Conservation (phyloP, 2,113 vertebrate genomes). For the Hiodon tergisus region DNA sequence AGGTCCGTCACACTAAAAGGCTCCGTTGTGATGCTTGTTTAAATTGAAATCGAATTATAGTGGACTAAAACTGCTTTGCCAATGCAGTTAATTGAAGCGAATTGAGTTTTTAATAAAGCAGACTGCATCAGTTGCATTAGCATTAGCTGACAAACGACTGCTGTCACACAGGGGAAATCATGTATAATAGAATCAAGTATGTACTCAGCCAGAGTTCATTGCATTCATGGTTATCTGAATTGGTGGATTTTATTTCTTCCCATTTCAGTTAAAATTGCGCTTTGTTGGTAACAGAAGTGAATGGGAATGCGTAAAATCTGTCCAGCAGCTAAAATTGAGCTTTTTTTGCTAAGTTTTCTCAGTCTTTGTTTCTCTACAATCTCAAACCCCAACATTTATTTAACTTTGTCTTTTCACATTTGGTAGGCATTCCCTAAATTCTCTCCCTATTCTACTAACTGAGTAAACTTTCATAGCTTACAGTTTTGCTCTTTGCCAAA, state of each 20-base stretch:
- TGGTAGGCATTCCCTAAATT: too few relatives aligned
- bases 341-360: too few relatives aligned
- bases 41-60: slow-evolving; percentile 68
- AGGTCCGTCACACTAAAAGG: neutral
- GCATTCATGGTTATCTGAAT: slow-evolving; percentile 55
- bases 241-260: slow-evolving; percentile 43
- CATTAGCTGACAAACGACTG: slow-evolving; percentile 67
- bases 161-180: slow-evolving; percentile 65
- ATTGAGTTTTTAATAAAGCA: slow-evolving; percentile 72
- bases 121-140: slow-evolving; percentile 53
- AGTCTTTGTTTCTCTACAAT: too few relatives aligned
- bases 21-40: slow-evolving; percentile 43
- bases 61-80: slow-evolving; percentile 66
- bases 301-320: too few relatives aligned
- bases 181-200: slow-evolving; percentile 70
- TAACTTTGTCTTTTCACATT: too few relatives aligned
- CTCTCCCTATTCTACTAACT: too few relatives aligned
- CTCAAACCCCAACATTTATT: too few relatives aligned
- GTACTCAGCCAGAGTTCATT: slow-evolving; percentile 64
- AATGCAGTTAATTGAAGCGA: slow-evolving; percentile 68
- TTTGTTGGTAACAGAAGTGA: slow-evolving; percentile 21
- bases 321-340: too few relatives aligned
- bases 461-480: too few relatives aligned
- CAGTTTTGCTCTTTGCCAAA: too few relatives aligned
- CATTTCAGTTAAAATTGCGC: slow-evolving; percentile 33